Base-by-base conservation (phyloP, 2,113 vertebrate species). In the Peromyscus leucopus region DNA sequence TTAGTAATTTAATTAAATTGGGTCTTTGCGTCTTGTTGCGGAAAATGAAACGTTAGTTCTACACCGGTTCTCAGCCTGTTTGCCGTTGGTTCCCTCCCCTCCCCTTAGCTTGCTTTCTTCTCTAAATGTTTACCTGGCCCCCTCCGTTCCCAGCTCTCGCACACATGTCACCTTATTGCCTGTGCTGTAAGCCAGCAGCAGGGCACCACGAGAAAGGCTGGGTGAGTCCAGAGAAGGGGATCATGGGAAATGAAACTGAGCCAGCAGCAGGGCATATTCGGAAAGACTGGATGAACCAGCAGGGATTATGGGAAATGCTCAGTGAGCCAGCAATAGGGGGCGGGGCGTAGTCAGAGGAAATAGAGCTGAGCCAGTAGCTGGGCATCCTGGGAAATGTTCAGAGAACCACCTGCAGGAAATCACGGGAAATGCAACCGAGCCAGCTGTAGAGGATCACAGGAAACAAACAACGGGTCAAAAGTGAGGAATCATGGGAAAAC, bases 1-100 rank as follows among this genome's bases (percentile, higher is more conserved):
- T 96, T 98, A 97, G 98, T 99, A 98, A 99, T 99, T 98, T 99
- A 99, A 99, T 99, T 99, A 99, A 98, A 98, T 97, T 95, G 97
- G 94, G 94, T 98, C 63, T 98, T 98, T 97, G 98, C 96, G n/a
- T 97, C 97, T 98, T 91, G 22, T 98, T 98, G 96, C 31, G 36
- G 98, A 98, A 99, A 99, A 98, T 98, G 98, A 98, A 98, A 97
- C 71, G 82, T 98, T 98, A 75, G 96, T 98, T 97, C 97, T 98
- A 80, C 79, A 61, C 97, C 88, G 85, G 71, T 98, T 97, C 98
- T 97, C 97, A 92, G 51, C 79, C 85, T 21, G 9, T 96, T 97
- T 97, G 89, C 97, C 5, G 55, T 48, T 48, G 87, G 86, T n/a
- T 89, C 90, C 93, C 76, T 94, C 93, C 85, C 65, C 86, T 91